phyloP scores from a whole-genome alignment of 2,888 invertebrate species.

The Parnassius glacialis region DNA sequence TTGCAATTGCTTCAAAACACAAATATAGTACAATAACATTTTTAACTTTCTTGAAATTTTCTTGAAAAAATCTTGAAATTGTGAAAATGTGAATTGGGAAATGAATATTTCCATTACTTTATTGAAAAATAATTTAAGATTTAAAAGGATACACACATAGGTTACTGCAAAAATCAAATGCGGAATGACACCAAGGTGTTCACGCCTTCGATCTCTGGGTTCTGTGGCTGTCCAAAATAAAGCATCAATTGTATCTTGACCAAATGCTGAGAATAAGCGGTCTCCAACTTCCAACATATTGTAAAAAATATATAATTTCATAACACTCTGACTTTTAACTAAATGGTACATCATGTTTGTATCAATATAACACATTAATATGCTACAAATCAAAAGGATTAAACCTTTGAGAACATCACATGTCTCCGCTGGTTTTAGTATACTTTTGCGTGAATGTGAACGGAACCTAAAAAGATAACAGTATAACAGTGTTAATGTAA shows the following conservation, averaged over 20 bases:
- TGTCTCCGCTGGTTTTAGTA: conserved; percentile 93
- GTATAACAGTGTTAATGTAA: neutral
- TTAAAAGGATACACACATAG: conserved; percentile 96
- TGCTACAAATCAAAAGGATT: conserved; percentile 90
- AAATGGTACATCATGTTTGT: conserved; percentile 99
- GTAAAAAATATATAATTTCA: conserved; percentile 99
- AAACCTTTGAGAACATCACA: conserved; percentile 98
- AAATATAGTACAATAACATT: no score
- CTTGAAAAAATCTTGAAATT: no score
- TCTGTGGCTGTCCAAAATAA: conserved; percentile 99
- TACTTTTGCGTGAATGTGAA: conserved; percentile 68
- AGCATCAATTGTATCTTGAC: conserved; percentile 98
- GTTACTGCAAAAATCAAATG: conserved; percentile 95
- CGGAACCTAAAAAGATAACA: conserved; percentile 52
- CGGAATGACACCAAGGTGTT: conserved; percentile 92
- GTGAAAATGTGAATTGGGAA: no score
- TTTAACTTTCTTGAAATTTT: no score
- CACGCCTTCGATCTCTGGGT: conserved; percentile 89
- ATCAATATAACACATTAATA: conserved; percentile 94
- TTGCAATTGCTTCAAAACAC: no score
- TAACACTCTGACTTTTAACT: conserved; percentile 98
- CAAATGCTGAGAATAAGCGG: conserved; percentile 96
- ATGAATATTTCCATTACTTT: neutral
- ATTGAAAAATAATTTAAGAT: conserved; percentile 10
- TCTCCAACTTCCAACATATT: conserved; percentile 99